Evolutionary conservation across 2,113 vertebrate genomes (phyloP), one percentile per base, ranked within the genome.

Genomic region (Melanerpes aurifrons): DNA sequence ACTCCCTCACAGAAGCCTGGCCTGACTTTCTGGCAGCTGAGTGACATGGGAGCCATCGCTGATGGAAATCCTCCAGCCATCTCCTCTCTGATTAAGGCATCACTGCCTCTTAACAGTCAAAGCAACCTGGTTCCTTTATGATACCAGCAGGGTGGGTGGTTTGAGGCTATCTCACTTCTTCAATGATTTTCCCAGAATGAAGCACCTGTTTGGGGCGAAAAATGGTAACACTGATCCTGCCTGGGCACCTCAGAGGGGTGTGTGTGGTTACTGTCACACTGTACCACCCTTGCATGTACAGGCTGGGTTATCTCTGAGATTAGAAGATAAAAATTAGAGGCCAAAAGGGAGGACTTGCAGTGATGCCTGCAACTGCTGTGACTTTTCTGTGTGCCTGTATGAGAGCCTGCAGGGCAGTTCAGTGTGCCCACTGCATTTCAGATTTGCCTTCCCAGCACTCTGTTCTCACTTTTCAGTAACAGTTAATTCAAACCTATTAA

Each of bases 381-480:
- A 29, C 43, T 61, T 69, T 69, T 79, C 3, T 24, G 18, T 26
- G 6, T 40, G 17, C 7, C 54, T 72, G 12, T 31, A 17, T 31
- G 20, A 10, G 12, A 82, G 40, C 29, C 64, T 56, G 40, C 0
- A 0, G 31, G 63, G 47, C 45, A 50, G 40, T 10, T 74, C 32
- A 24, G 13, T 15, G 28, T 37, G 29, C 37, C 21, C 2, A 0
- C 21, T 0, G 0, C 35, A 40, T 69, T 78, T 62, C 61, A 69
- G 71, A 18, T 25, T 48, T 15, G 15, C 17, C 29, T 73, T 72
- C 35, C 47, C 28, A 6, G 11, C 24, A 45, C 24, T 32, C 2
- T n/a, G 66, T 73, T 91, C 82, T 62, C 40, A 62, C 87, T 87
- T 90, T 78, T 80, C 50, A 87, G 18, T 58, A 75, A 66, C 58